Evolutionary conservation across 1,140 invertebrate genomes (phyloP).

Genomic region (Drosophila elegans): DNA sequence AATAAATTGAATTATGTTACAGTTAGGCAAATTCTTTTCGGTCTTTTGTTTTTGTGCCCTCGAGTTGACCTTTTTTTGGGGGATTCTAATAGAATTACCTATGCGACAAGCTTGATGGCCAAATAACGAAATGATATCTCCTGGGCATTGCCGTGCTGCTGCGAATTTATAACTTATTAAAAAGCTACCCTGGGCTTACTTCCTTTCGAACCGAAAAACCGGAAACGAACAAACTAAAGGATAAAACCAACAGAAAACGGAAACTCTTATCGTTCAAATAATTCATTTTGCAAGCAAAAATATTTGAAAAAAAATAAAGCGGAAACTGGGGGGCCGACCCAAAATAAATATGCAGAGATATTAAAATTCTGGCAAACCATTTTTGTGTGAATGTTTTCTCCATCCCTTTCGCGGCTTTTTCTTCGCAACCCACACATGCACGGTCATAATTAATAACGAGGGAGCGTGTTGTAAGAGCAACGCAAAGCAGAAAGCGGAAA

Average conservation of each 20-base stretch:
- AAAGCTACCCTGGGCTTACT: slow-evolving; percentile 12
- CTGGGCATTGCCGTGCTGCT: slow-evolving; percentile 5
- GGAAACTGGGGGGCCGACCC: slow-evolving; percentile 29
- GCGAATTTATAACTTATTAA: slow-evolving; percentile 33
- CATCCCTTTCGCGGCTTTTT: neutral
- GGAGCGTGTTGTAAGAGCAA: slow-evolving; percentile 2
- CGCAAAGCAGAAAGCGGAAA: slow-evolving; percentile 51
- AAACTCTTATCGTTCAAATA: slow-evolving; percentile 42
- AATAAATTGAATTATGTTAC: slow-evolving; percentile 80
- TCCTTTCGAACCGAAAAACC: neutral
- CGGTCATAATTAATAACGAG: slow-evolving; percentile 54
- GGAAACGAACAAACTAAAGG: slow-evolving; percentile 15
- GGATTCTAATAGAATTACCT: slow-evolving; percentile 60
- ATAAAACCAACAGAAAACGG: slow-evolving; percentile 18
- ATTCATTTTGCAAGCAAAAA: slow-evolving; percentile 38
- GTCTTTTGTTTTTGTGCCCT: slow-evolving; percentile 6
- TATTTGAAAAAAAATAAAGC: slow-evolving; percentile 9
- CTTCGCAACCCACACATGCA: slow-evolving; percentile 38
- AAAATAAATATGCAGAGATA: slow-evolving; percentile 40
- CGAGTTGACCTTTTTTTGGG: slow-evolving; percentile 44
- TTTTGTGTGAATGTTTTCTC: slow-evolving; percentile 10
- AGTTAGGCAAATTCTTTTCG: slow-evolving; percentile 38
- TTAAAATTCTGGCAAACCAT: slow-evolving; percentile 43
- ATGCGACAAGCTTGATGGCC: slow-evolving; percentile 56
- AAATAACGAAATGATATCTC: slow-evolving; percentile 21